A percentile compares a stretch with the other conserved stretches of the same genome.
Evolutionary conservation across 2,113 vertebrate genomes (phyloP).

Genomic region (Daubentonia madagascariensis): DNA sequence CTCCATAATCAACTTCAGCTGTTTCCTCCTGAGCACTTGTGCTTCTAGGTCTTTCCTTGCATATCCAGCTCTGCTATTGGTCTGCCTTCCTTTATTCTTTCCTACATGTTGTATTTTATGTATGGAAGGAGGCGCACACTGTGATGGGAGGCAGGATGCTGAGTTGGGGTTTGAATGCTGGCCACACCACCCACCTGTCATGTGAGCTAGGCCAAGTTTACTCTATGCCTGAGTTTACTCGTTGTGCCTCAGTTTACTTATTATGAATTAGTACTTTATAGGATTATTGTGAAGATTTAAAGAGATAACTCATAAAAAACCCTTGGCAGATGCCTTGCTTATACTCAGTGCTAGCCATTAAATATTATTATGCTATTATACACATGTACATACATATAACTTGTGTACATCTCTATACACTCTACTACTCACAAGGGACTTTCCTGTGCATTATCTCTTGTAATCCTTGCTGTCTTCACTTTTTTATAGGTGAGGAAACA

Average conservation of each 20-base stretch:
- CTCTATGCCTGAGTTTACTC: not conserved
- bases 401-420: not conserved
- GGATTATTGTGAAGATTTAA: not conserved
- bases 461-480: not conserved
- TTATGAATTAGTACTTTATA: not conserved
- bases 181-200: not conserved
- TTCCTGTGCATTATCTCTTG: not conserved
- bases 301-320: conserved; percentile 27
- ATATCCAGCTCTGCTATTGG: not conserved
- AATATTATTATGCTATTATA: not conserved
- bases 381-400: not conserved
- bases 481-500: not conserved
- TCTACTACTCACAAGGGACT: not conserved
- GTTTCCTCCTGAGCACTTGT: not conserved
- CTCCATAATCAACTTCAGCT: not conserved
- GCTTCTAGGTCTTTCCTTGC: not conserved
- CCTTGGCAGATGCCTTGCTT: not conserved
- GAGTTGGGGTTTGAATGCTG: not conserved
- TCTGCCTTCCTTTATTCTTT: not conserved
- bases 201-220: not conserved
- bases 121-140: not conserved
- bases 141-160: not conserved
- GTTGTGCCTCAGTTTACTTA: not conserved
- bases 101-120: not conserved
- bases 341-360: conserved; percentile 46